phyloP scores from a whole-genome alignment of 2,113 vertebrate genomes.

The Lamprotornis superbus region DNA sequence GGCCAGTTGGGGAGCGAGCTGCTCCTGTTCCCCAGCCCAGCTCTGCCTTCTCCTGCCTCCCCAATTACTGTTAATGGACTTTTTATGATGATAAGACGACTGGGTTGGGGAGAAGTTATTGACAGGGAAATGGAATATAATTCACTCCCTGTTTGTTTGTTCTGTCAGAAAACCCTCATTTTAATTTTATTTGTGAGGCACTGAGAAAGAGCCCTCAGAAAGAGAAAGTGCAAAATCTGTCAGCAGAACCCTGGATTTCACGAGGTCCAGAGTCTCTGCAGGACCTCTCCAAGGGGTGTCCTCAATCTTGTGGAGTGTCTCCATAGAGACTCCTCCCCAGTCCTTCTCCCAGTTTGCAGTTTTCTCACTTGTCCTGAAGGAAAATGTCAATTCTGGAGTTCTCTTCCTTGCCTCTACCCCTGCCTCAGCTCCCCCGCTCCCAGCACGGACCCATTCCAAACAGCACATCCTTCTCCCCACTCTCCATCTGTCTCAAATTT shows the following conservation, averaged over 20 bases:
- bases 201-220: not conserved
- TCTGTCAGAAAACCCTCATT: conserved; percentile 58
- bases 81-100: conserved; percentile 64
- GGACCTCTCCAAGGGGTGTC: not conserved
- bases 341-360: not conserved
- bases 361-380: not conserved
- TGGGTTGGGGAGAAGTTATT: conserved; percentile 37
- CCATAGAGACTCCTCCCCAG: not conserved
- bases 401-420: not conserved
- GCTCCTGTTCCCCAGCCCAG: not conserved
- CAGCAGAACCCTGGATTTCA: not conserved
- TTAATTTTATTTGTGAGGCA: conserved; percentile 32
- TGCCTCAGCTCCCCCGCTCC: conserved; percentile 2
- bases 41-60: conserved; percentile 39
- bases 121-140: conserved; percentile 59
- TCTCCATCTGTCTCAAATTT: conserved; percentile 63
- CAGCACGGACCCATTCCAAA: not conserved
- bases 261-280: not conserved
- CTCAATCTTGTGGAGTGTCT: not conserved
- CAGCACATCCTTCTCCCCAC: conserved; percentile 30
- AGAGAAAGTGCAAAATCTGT: not conserved
- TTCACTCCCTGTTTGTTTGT: conserved; percentile 64
- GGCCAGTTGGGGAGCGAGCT: conserved; percentile 47
- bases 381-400: not conserved
- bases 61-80: conserved; percentile 70